These are phyloP conservation scores for Ceyx cyanopectus DNA, from an alignment of 2,113 vertebrate genomes.

Conservation along the genomic window DNA sequence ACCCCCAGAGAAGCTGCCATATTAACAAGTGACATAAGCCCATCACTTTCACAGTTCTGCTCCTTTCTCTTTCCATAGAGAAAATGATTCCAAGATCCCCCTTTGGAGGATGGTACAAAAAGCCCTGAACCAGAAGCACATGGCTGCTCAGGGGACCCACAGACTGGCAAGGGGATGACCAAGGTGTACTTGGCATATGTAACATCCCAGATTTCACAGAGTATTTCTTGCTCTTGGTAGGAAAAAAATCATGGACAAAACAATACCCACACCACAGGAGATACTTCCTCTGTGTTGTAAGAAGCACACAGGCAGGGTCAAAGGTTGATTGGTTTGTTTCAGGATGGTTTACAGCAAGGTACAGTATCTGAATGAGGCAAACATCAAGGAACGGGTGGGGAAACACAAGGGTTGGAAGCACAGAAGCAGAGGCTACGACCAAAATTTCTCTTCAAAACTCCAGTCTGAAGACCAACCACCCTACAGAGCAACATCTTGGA, in stretches of 20 bases:
- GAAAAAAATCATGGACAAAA: accelerated
- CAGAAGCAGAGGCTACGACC: neutral
- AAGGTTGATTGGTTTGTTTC: too few relatives aligned
- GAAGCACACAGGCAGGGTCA: neutral
- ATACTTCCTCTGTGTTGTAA: accelerated
- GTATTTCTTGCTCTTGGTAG: accelerated
- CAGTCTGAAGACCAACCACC: neutral
- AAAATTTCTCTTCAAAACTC: neutral
- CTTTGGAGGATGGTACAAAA: neutral
- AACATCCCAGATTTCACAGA: neutral
- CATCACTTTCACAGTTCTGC: neutral
- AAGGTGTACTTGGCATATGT: accelerated
- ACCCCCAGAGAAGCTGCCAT: neutral
- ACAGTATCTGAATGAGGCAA: accelerated
- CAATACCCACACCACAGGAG: neutral
- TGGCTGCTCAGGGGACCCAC: neutral
- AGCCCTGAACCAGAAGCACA: neutral
- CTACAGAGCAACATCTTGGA: accelerated
- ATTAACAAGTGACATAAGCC: neutral
- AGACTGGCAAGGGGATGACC: accelerated
- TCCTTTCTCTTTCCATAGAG: neutral
- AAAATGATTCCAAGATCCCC: neutral
- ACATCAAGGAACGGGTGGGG: accelerated
- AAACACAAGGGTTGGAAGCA: neutral
- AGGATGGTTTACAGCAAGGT: neutral